Evolutionary conservation across 2,113 vertebrate species (phyloP).

Genomic region (Pholis gunnellus): DNA sequence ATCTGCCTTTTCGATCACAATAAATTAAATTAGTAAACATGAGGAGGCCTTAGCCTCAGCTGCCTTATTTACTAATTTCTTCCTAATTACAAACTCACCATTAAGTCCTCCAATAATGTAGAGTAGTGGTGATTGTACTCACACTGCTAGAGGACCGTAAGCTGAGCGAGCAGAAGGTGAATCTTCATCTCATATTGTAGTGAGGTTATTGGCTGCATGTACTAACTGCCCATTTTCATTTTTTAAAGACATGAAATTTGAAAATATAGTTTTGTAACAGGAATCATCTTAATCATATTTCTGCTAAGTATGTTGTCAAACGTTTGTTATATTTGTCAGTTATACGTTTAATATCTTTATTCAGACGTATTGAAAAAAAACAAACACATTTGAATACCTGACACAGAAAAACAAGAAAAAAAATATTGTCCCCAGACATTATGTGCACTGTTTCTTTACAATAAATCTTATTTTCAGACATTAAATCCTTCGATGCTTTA

Average conservation of each 20-base stretch:
- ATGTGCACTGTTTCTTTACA: not conserved
- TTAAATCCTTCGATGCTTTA: not conserved
- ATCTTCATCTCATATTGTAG: not conserved
- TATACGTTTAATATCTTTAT: not conserved
- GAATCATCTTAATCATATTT: too few species aligned
- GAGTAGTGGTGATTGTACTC: not conserved
- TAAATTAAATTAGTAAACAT: not conserved
- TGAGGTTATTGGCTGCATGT: too few species aligned
- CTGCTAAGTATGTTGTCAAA: too few species aligned
- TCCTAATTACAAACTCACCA: not conserved
- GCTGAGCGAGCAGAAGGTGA: not conserved
- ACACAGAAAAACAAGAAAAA: not conserved
- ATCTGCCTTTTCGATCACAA: not conserved
- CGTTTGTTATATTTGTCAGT: too few species aligned
- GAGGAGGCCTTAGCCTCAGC: not conserved
- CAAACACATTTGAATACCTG: not conserved
- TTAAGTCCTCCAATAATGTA: not conserved
- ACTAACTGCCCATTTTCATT: too few species aligned
- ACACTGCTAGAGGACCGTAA: not conserved
- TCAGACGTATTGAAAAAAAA: not conserved
- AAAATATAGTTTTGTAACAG: not conserved
- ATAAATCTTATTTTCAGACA: not conserved
- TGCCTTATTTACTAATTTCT: not conserved
- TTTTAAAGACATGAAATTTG: not conserved
- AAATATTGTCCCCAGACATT: too few species aligned